Base-by-base conservation (phyloP, 2,797 vertebrate genomes). In the Hyperoplus immaculatus region DNA sequence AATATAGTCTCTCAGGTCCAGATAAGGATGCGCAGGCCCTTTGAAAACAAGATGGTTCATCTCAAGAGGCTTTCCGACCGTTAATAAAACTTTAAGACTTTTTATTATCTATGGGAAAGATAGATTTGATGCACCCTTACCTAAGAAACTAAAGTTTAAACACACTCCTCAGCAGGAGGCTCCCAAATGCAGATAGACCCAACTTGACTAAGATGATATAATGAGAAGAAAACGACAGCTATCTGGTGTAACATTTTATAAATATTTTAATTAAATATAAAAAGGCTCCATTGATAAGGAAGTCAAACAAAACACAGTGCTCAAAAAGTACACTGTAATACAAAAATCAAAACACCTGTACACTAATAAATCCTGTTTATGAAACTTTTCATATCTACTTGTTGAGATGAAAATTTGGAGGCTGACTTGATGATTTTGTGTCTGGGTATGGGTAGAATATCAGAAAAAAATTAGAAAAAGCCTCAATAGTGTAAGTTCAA, bases 1-100 rank as follows among this genome's bases (percentile, higher is more conserved):
- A 74, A 57, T 8, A 51, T 18, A 61, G 43, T 67, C 42, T 41
- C 36, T 57, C 15, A 39, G 65, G 61, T 60, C 10, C 49, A 81
- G 66, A 72, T 60, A 45, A 77, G 43, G 15, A 71, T n/a, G 39
- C 38, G 15, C 49, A 55, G 15, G 18, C 6, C 14, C 29, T 62
- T 75, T 51, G 29, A 29, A 29, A 29, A 29, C 29, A 29, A 29
- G 29, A 29, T 29, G 29, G 29, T 29, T 29, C 29, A 29, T 29
- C 29, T 29, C 29, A 29, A 29, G 29, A 29, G 29, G 29, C 29
- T 29, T 29, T 29, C 29, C 29, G 3, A 29, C 29, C 29, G 29
- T 29, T 29, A 29, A 29, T 29, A 29, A 29, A 29, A 29, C 21
- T n/a, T n/a, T n/a, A n/a, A n/a, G 1, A 21, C 29, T 29, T 29